Evolutionary conservation across 2,888 invertebrate species (phyloP).

Genomic region (Cryptophagus acutangulus): DNA sequence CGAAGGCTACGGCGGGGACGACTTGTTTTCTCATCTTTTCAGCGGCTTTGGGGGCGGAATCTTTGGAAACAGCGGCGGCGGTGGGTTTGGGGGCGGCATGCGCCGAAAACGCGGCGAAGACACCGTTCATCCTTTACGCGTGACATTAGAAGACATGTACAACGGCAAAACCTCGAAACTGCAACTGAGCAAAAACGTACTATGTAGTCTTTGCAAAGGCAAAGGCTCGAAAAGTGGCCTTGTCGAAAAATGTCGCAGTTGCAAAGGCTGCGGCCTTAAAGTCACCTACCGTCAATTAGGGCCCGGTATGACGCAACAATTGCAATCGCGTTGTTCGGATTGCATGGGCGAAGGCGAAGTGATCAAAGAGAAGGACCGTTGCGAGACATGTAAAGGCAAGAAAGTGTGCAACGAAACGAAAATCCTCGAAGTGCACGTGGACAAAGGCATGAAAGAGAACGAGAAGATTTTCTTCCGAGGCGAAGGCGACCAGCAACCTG

Average conservation of each 20-base stretch:
- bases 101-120: conserved; percentile 70
- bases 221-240: conserved; percentile 67
- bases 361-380: conserved; percentile 77
- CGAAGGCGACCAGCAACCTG: conserved; percentile 88
- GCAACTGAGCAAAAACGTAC: conserved; percentile 76
- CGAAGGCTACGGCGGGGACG: conserved; percentile 56
- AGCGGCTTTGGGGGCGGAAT: conserved; percentile 67
- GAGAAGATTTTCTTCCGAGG: conserved; percentile 81
- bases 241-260: conserved; percentile 63
- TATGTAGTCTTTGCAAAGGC: conserved; percentile 73
- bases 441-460: conserved; percentile 80
- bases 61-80: conserved; percentile 53
- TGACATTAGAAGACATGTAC: conserved; percentile 86
- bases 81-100: conserved; percentile 49
- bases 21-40: conserved; percentile 65
- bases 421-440: conserved; percentile 80
- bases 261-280: conserved; percentile 74
- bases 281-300: conserved; percentile 68
- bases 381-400: conserved; percentile 75
- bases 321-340: conserved; percentile 57
- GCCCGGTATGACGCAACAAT: conserved; percentile 60
- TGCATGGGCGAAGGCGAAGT: conserved; percentile 68
- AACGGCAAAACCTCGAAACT: conserved; percentile 81
- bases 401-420: conserved; percentile 79
- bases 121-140: conserved; percentile 76